Evolutionary conservation across 2,113 vertebrate species (phyloP).

Genomic region (Microcebus murinus): DNA sequence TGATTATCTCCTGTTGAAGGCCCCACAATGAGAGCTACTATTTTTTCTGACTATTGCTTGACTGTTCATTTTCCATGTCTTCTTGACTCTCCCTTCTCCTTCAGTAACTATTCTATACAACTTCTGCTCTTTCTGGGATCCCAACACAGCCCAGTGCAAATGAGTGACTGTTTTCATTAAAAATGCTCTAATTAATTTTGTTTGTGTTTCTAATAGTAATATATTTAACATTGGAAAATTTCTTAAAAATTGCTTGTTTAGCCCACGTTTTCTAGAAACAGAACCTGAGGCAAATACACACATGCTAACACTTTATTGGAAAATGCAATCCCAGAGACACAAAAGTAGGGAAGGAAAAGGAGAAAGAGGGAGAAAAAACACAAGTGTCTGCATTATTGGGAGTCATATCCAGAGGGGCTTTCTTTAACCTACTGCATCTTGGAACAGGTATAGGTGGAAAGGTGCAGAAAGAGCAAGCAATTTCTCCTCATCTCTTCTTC

Average conservation of each 20-base stretch:
- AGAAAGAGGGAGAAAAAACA: neutral
- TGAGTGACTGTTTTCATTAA: neutral
- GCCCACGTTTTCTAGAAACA: neutral
- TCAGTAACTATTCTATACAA: neutral
- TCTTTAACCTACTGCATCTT: neutral
- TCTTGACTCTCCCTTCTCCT: neutral
- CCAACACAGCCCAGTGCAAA: neutral
- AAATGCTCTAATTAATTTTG: neutral
- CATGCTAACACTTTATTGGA: neutral
- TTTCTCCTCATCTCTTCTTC: neutral
- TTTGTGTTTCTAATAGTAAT: neutral
- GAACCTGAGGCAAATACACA: neutral
- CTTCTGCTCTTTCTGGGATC: neutral
- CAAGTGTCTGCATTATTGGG: neutral
- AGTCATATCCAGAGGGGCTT: neutral
- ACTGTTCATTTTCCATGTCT: slow-evolving; percentile 2
- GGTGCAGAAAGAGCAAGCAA: neutral
- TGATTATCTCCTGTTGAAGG: slow-evolving; percentile 60
- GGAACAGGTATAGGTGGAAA: neutral
- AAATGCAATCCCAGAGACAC: neutral
- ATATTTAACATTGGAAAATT: neutral
- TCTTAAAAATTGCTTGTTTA: neutral
- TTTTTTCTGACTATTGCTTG: slow-evolving; percentile 14
- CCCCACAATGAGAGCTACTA: slow-evolving; percentile 2
- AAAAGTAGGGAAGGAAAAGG: neutral